A percentile compares a stretch with the other conserved stretches of the same genome.
phyloP scores from a whole-genome alignment of 2,888 invertebrate genomes.

The Branchellion lobata region DNA sequence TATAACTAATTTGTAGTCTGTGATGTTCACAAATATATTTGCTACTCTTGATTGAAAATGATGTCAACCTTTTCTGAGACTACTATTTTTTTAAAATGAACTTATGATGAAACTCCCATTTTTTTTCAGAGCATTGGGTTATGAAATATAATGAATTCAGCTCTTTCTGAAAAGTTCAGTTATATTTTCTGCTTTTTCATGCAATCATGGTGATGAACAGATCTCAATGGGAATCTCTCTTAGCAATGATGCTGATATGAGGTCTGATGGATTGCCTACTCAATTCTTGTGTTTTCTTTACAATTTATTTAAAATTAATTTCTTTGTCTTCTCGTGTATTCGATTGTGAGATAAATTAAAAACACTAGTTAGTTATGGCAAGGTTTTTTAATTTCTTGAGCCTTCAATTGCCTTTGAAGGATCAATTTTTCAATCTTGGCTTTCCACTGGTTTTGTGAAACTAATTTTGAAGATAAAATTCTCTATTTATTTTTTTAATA shows the following conservation, averaged over 20 bases:
- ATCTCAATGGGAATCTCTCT: constrained; percentile 5
- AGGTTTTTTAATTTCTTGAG: too few relatives aligned
- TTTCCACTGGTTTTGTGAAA: too few relatives aligned
- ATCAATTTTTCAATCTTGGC: too few relatives aligned
- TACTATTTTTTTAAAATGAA: not conserved
- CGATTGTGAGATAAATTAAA: too few relatives aligned
- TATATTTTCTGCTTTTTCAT: not conserved
- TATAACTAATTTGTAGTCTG: not conserved
- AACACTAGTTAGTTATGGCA: too few relatives aligned
- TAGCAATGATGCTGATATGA: not conserved
- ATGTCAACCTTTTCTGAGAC: not conserved
- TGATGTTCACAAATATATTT: constrained; percentile 10
- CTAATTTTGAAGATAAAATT: too few relatives aligned
- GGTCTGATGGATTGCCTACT: not conserved
- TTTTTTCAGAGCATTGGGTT: constrained; percentile 13
- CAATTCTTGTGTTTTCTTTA: too few relatives aligned
- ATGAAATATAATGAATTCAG: constrained; percentile 4
- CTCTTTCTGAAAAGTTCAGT: not conserved
- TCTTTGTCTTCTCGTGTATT: too few relatives aligned
- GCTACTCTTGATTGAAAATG: constrained; percentile 10
- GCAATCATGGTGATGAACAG: not conserved
- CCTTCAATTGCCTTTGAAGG: too few relatives aligned
- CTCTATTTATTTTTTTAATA: too few relatives aligned
- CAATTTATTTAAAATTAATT: too few relatives aligned
- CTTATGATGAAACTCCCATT: constrained; percentile 1